Evolutionary conservation across 2,797 vertebrate genomes (phyloP).

Genomic region (Psittacula derbiana): DNA sequence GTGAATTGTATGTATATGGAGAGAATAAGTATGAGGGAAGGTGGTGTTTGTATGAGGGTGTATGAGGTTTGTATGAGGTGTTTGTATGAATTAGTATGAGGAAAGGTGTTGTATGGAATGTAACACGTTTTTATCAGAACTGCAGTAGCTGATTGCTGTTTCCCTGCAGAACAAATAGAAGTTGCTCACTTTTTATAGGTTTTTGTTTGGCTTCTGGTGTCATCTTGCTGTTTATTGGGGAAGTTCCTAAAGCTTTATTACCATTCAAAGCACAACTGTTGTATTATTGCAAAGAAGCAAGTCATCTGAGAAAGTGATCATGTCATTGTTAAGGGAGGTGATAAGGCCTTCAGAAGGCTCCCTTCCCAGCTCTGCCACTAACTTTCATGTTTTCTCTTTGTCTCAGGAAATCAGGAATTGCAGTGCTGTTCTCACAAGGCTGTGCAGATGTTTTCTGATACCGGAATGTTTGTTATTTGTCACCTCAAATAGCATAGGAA

Average conservation of each 20-base stretch:
- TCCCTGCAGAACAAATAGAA: background rate
- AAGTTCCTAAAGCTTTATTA: background rate
- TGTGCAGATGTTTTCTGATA: background rate
- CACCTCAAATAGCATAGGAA: background rate
- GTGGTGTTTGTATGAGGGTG: background rate
- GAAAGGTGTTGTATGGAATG: background rate
- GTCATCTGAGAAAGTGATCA: background rate
- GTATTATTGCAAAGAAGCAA: background rate
- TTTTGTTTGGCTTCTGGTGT: background rate
- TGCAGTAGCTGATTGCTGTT: conserved; percentile 6
- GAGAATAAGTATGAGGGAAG: background rate
- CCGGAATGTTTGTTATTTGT: background rate
- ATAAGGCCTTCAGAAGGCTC: background rate
- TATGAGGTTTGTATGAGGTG: too few species aligned
- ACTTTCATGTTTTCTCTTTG: background rate
- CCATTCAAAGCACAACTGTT: background rate
- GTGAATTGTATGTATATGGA: background rate
- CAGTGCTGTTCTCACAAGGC: background rate
- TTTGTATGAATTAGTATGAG: background rate
- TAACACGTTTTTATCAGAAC: background rate
- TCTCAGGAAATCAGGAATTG: background rate
- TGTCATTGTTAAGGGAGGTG: background rate
- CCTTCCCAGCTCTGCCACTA: background rate
- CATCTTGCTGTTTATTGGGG: background rate
- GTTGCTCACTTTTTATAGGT: background rate